Conservation (phyloP, 1,140 invertebrate species). For the Agraylea sexmaculata region DNA sequence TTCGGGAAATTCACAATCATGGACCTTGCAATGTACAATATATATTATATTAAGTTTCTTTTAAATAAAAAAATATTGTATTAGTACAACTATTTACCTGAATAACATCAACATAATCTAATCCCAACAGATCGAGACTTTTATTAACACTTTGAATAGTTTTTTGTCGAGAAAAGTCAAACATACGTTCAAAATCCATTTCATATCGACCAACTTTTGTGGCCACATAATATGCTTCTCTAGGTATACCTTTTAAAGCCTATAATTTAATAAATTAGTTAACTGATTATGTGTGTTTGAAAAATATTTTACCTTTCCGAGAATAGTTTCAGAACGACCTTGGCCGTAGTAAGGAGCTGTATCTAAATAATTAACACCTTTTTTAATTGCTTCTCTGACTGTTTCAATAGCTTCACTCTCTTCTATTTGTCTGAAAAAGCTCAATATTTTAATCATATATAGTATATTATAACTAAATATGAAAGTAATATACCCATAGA, state of each 20-base stretch:
- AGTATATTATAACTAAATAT: not conserved
- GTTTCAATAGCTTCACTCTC: constrained; percentile 55
- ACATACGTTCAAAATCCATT: constrained; percentile 59
- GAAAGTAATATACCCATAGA: constrained; percentile 40
- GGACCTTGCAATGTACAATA: constrained; percentile 49
- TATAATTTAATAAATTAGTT: constrained; percentile 27
- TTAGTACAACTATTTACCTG: constrained; percentile 46
- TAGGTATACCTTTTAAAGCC: constrained; percentile 67
- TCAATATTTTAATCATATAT: not conserved
- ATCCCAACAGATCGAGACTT: constrained; percentile 59
- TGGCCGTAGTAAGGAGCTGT: constrained; percentile 87
- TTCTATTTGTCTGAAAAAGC: constrained; percentile 9
- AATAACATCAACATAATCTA: constrained; percentile 82
- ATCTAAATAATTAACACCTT: constrained; percentile 85
- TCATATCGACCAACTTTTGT: constrained; percentile 88
- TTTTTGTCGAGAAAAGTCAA: constrained; percentile 74
- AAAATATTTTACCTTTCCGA: constrained; percentile 59
- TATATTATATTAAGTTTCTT: not conserved
- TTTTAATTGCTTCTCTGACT: constrained; percentile 56
- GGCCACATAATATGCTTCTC: constrained; percentile 76
- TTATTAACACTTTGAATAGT: constrained; percentile 63
- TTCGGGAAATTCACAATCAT: constrained; percentile 84
- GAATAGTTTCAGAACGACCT: constrained; percentile 62
- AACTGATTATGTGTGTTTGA: constrained; percentile 7
- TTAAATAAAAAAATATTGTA: not conserved